These are phyloP conservation scores for Vespertilio murinus DNA, from an alignment of 2,797 vertebrate genomes.

Conservation along the genomic window DNA sequence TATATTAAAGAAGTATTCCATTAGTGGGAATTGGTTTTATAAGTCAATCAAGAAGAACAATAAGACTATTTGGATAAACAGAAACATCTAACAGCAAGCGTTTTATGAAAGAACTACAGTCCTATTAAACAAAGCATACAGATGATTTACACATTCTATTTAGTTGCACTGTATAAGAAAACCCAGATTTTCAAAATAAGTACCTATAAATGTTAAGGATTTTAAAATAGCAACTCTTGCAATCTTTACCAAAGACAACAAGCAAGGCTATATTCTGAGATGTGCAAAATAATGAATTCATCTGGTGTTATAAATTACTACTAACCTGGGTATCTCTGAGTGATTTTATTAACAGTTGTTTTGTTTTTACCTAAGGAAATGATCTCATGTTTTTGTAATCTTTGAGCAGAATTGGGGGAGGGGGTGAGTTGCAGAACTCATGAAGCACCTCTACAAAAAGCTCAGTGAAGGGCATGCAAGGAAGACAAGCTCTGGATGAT, in stretches of 20 bases:
- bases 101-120: background rate
- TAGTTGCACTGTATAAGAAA: background rate
- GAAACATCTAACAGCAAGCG: background rate
- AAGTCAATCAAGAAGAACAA: slow-evolving; percentile 14
- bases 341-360: no score
- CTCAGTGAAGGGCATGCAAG: background rate
- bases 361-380: no score
- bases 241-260: background rate
- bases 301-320: background rate
- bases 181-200: slow-evolving; percentile 27
- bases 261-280: background rate
- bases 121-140: background rate
- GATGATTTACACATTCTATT: background rate
- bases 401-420: background rate
- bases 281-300: background rate
- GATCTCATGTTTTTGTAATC: background rate
- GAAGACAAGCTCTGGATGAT: background rate
- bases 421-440: background rate
- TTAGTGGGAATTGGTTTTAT: slow-evolving; percentile 24
- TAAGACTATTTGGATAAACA: slow-evolving; percentile 6
- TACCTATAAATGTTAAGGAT: slow-evolving; percentile 17
- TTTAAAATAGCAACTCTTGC: slow-evolving; percentile 20
- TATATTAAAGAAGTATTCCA: slow-evolving; percentile 25
- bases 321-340: background rate
- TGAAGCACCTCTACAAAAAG: slow-evolving; percentile 7